phyloP scores from a whole-genome alignment of 2,888 invertebrate genomes.

The Euproctis similis region DNA sequence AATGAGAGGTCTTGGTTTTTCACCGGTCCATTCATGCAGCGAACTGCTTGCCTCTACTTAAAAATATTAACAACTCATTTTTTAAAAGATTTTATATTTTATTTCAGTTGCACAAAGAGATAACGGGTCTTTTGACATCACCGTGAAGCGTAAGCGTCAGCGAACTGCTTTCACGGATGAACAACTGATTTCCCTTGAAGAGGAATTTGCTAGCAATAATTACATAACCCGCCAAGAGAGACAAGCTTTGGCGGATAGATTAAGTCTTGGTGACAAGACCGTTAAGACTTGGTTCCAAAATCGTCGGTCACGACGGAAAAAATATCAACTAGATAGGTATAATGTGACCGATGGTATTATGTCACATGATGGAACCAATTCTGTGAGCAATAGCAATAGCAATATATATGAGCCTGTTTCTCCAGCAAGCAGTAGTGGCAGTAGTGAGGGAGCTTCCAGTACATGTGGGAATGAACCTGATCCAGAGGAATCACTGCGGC shows the following conservation, averaged over 20 bases:
- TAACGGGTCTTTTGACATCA: not conserved
- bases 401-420: constrained; percentile 53
- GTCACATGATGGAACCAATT: constrained; percentile 9
- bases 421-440: constrained; percentile 33
- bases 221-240: not conserved
- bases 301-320: not conserved
- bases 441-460: constrained; percentile 24
- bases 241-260: not conserved
- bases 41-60: no score
- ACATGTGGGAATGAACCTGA: constrained; percentile 16
- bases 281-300: constrained; percentile 2
- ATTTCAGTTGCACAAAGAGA: not conserved
- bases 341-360: not conserved
- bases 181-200: not conserved
- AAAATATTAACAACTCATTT: no score
- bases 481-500: constrained; percentile 25
- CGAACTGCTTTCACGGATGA: not conserved
- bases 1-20: no score
- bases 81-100: not conserved
- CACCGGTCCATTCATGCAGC: no score
- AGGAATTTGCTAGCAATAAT: not conserved
- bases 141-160: not conserved
- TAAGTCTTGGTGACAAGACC: not conserved
- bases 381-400: constrained; percentile 10
- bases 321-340: not conserved